Evolutionary conservation across 2,888 invertebrate genomes (phyloP).

Genomic region (Acanthococcus lagerstroemiae): DNA sequence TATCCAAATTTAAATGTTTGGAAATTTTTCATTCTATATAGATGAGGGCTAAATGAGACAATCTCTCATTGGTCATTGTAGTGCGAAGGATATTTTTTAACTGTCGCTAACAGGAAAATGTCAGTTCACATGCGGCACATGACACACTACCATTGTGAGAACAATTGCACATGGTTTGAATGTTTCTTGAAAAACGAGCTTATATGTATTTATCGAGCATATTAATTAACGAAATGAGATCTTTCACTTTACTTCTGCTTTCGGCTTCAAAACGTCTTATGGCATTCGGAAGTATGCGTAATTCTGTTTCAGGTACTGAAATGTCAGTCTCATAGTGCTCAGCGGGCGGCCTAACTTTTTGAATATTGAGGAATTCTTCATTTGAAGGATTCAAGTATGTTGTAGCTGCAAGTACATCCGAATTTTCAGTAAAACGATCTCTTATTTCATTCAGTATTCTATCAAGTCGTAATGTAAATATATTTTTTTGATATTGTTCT

Average conservation of each 20-base stretch:
- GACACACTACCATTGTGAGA: conserved; percentile 6
- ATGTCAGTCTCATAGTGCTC: neutral
- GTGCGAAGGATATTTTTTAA: conserved; percentile 1
- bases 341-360: neutral
- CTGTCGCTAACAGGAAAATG: conserved; percentile 5
- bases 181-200: conserved; percentile 4
- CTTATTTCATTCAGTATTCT: too few species aligned
- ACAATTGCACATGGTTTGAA: neutral
- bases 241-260: neutral
- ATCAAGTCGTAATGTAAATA: too few species aligned
- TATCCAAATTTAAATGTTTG: neutral
- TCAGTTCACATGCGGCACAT: neutral
- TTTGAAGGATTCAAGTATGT: neutral
- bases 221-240: neutral
- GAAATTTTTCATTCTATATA: neutral
- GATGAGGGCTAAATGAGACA: neutral
- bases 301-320: neutral
- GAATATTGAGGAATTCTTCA: neutral
- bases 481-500: too few species aligned
- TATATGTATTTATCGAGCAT: conserved; percentile 13
- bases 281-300: neutral
- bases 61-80: conserved; percentile 6
- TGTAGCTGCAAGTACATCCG: neutral
- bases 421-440: too few species aligned
- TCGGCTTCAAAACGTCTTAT: neutral